These are phyloP conservation scores for Platanista minor DNA, from an alignment of 2,113 vertebrate genomes.

Conservation along the genomic window DNA sequence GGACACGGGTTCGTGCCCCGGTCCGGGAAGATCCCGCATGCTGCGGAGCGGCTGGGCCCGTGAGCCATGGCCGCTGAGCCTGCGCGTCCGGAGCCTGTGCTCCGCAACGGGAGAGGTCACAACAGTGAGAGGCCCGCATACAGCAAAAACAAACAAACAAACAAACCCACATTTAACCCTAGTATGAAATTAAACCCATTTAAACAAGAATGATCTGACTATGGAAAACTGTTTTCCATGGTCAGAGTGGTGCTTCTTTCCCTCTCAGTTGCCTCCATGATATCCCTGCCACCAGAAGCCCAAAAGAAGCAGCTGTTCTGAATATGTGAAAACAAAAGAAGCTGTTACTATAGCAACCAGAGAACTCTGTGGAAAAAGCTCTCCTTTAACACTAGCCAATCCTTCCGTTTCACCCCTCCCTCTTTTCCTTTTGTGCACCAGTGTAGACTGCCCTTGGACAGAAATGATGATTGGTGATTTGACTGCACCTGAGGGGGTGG, in stretches of 20 bases:
- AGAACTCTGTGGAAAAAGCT: conserved; percentile 60
- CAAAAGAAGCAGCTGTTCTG: conserved; percentile 66
- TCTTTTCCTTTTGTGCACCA: background rate
- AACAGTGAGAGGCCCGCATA: no score
- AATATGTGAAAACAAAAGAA: conserved; percentile 78
- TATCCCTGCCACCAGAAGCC: conserved; percentile 40
- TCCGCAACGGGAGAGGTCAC: no score
- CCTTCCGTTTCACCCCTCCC: background rate
- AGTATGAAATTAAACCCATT: background rate
- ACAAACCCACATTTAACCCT: background rate
- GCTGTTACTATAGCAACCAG: conserved; percentile 78
- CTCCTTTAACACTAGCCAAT: conserved; percentile 29
- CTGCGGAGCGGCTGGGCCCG: no score
- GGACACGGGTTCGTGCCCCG: no score
- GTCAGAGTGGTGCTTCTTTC: background rate
- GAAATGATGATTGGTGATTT: rapidly evolving
- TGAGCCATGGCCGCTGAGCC: no score
- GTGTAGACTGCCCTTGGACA: background rate
- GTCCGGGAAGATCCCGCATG: no score
- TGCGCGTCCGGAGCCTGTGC: no score
- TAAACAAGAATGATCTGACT: background rate
- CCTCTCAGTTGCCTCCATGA: background rate
- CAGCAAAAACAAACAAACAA: no score
- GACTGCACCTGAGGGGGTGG: rapidly evolving
- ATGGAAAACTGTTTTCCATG: background rate